Base-by-base conservation (phyloP, 2,797 vertebrate genomes). In the Fistularia commersonii region DNA sequence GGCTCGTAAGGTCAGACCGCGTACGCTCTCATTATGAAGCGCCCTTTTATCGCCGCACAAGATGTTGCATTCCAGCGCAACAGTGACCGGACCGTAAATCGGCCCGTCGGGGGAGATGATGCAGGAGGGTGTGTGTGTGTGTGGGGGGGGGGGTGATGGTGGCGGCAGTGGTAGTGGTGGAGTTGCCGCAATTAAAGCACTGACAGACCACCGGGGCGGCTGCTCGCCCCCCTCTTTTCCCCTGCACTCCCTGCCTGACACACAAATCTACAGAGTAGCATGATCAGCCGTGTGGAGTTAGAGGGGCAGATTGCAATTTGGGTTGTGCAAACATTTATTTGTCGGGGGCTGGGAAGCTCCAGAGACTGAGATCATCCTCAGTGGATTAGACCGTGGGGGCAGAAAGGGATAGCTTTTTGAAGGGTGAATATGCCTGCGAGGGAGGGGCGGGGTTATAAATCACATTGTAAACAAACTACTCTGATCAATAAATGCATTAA, bases 151-250 rank as follows among this genome's bases (percentile, higher is more conserved):
- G 9, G 12, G 12, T 10, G 35, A 23, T 23, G 23, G 23, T 23
- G 23, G 23, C 23, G 23, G 23, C 4, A 4, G 4, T 23, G 23
- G 23, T 23, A 23, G 23, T 4, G 23, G 23, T 23, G 23, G 13
- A 12, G 37, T 36, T 41, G 42, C 1, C 51, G 61, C 69, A 85
- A 85, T 85, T 83, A 82, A 32, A 56, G 38, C 9, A 69, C 36
- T 50, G 51, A 72, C 61, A 76, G 77, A 83, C 82, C 82, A 82
- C 80, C 80, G 43, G 53, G 56, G 64, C 23, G 23, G 61, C 48
- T 67, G 67, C 48, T 49, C 23, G 61, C 10, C 45, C 57, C 53
- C 60, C 35, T 49, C 53, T 68, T 35, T 8, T 35, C 7, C 35
- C 23, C 23, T 23, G 2, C 23, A 2, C 23, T 23, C 23, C 4